Evolutionary conservation across 2,113 vertebrate genomes (phyloP).

Genomic region (Australoheros scitulus): DNA sequence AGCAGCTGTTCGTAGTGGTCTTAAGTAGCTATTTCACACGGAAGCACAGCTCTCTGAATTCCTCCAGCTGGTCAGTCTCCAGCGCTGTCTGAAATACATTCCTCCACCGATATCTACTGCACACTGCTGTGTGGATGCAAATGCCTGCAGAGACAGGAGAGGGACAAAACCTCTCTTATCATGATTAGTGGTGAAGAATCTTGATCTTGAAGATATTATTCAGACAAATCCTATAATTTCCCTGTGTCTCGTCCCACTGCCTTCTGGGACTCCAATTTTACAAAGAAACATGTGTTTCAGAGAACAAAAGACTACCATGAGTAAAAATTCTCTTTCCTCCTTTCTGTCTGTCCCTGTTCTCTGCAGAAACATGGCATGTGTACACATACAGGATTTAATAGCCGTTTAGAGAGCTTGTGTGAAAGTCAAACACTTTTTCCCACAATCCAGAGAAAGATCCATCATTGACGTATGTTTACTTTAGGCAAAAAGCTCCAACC

Average conservation of each 20-base stretch:
- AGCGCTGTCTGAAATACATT: slow-evolving; percentile 63
- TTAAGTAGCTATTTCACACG: slow-evolving; percentile 83
- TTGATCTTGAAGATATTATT: slow-evolving; percentile 5
- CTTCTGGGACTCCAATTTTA: slow-evolving; percentile 23
- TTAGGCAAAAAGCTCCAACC: slow-evolving; percentile 70
- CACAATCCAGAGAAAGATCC: slow-evolving; percentile 77
- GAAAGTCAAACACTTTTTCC: slow-evolving; percentile 84
- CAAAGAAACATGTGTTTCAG: slow-evolving; percentile 8
- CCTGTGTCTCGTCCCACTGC: not conserved
- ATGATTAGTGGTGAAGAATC: slow-evolving; percentile 1
- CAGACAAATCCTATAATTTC: slow-evolving; percentile 11
- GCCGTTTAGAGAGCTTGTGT: slow-evolving; percentile 80
- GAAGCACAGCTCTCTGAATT: slow-evolving; percentile 76
- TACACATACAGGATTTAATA: slow-evolving; percentile 75
- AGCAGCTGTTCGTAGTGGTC: slow-evolving; percentile 82
- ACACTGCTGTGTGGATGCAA: slow-evolving; percentile 32
- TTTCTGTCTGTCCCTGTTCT: slow-evolving; percentile 17
- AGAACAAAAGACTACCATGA: slow-evolving; percentile 45
- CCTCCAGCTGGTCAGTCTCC: slow-evolving; percentile 76
- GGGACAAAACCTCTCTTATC: slow-evolving; percentile 5
- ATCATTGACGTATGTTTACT: slow-evolving; percentile 82
- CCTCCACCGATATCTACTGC: slow-evolving; percentile 56
- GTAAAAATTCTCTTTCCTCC: slow-evolving; percentile 45
- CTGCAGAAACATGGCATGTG: slow-evolving; percentile 50
- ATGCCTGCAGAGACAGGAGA: slow-evolving; percentile 9